Conservation (phyloP, 2,888 invertebrate species). For the Pandemis heparana region DNA sequence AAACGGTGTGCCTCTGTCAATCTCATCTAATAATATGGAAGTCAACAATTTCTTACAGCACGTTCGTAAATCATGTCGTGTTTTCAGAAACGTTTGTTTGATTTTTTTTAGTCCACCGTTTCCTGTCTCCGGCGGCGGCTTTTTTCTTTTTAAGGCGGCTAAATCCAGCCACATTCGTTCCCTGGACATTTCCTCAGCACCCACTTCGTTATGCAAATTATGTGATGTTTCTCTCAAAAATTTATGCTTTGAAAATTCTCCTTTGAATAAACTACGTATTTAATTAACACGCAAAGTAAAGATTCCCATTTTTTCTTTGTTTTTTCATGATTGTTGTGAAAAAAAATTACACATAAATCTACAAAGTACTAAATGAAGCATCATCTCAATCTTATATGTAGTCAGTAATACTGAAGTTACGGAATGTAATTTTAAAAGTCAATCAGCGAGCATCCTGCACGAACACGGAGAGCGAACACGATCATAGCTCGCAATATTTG, state of each 20-base stretch:
- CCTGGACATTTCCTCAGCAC: conserved; percentile 34
- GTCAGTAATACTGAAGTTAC: background rate
- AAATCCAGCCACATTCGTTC: conserved; percentile 37
- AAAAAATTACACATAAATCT: background rate
- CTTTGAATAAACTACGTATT: background rate
- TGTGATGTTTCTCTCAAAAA: conserved; percentile 33
- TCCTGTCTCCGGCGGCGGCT: conserved; percentile 38
- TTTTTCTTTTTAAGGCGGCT: conserved; percentile 38
- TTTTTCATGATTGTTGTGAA: background rate
- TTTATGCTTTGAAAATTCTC: conserved; percentile 16
- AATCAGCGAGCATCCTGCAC: conserved; percentile 13
- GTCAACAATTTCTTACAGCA: conserved; percentile 27
- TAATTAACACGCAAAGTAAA: background rate
- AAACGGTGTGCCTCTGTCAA: conserved; percentile 10
- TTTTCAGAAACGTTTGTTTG: conserved; percentile 34
- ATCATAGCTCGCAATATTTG: conserved; percentile 29
- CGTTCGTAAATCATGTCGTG: conserved; percentile 32
- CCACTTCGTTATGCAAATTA: conserved; percentile 43
- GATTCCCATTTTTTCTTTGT: background rate
- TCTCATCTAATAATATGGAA: conserved; percentile 16
- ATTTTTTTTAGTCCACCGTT: conserved; percentile 42
- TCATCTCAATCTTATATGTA: background rate
- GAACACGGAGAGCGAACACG: conserved; percentile 2
- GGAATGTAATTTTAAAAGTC: background rate
- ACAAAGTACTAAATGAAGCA: background rate